These are phyloP conservation scores for Acrobasis suavella DNA, from an alignment of 2,888 invertebrate species.

Conservation along the genomic window DNA sequence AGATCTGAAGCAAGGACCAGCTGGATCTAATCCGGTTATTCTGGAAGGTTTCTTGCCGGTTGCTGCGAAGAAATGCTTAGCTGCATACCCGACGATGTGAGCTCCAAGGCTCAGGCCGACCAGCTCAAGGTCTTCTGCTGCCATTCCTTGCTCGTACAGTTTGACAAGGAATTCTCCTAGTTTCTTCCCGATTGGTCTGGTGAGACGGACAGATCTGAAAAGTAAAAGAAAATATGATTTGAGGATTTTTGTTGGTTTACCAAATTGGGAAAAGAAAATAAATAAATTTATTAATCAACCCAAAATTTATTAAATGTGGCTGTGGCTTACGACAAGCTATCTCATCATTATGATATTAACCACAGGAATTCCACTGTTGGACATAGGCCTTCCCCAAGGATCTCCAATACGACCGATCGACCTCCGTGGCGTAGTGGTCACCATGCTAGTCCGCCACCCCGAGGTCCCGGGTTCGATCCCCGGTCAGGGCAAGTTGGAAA, in stretches of 20 bases:
- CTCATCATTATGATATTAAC: too few species aligned
- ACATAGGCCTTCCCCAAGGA: too few species aligned
- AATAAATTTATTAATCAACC: too few species aligned
- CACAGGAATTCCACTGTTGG: too few species aligned
- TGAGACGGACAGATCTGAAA: constrained; percentile 66
- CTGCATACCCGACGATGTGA: constrained; percentile 58
- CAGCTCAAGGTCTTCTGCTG: constrained; percentile 59
- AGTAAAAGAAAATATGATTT: constrained; percentile 18
- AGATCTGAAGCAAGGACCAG: constrained; percentile 68
- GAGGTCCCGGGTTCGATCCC: too few species aligned
- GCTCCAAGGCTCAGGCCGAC: constrained; percentile 68
- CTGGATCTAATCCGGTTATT: constrained; percentile 68
- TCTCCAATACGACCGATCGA: too few species aligned
- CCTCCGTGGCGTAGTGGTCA: too few species aligned
- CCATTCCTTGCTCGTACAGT: constrained; percentile 53
- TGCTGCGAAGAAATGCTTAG: constrained; percentile 58
- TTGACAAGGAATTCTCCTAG: constrained; percentile 64
- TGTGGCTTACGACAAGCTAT: too few species aligned
- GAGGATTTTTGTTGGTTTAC: not conserved
- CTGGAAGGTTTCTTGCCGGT: constrained; percentile 63
- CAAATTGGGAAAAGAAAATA: too few species aligned
- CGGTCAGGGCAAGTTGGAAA: too few species aligned
- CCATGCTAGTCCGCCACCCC: too few species aligned
- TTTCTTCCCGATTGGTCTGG: constrained; percentile 57
- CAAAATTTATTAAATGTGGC: too few species aligned